A percentile compares a stretch with the other conserved stretches of the same genome.
phyloP scores from a whole-genome alignment of 2,888 invertebrate genomes.

The Sinelater perroti region DNA sequence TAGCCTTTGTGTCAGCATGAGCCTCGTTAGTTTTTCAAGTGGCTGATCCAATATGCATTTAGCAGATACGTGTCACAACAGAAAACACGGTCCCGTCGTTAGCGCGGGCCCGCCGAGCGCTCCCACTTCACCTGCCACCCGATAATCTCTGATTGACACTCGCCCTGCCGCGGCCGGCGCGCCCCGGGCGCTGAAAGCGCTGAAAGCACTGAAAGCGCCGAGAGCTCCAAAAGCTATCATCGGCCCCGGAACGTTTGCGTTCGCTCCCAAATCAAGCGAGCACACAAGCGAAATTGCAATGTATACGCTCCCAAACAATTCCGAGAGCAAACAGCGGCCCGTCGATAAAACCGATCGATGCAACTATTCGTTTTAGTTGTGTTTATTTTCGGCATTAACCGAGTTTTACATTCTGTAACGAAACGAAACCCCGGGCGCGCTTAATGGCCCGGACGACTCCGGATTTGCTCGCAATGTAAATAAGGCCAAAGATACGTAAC shows the following conservation, averaged over 20 bases:
- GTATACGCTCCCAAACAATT: constrained; percentile 20
- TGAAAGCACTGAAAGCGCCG: background rate
- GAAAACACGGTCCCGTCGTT: constrained; percentile 17
- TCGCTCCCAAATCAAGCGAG: constrained; percentile 19
- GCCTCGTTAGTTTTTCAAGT: constrained; percentile 31
- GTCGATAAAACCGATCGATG: constrained; percentile 26
- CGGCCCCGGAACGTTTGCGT: constrained; percentile 15
- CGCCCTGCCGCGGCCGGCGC: too few relatives aligned
- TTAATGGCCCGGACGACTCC: constrained; percentile 6
- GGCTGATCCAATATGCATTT: constrained; percentile 25
- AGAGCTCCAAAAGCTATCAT: constrained; percentile 4
- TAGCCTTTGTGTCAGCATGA: constrained; percentile 19
- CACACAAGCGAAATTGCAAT: constrained; percentile 9
- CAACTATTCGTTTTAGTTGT: constrained; percentile 20
- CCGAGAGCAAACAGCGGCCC: constrained; percentile 9
- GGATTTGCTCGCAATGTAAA: constrained; percentile 3
- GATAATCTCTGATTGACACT: constrained; percentile 8
- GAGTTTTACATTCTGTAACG: constrained; percentile 15
- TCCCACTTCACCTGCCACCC: background rate
- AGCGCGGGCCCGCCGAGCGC: constrained; percentile 3
- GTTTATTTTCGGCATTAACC: constrained; percentile 23
- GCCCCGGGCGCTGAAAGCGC: too few relatives aligned
- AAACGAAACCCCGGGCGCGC: background rate
- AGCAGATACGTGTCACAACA: constrained; percentile 24
- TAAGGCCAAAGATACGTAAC: background rate